These are phyloP conservation scores for Rhagonycha fulva DNA, from an alignment of 2,888 invertebrate genomes.

Conservation along the genomic window DNA sequence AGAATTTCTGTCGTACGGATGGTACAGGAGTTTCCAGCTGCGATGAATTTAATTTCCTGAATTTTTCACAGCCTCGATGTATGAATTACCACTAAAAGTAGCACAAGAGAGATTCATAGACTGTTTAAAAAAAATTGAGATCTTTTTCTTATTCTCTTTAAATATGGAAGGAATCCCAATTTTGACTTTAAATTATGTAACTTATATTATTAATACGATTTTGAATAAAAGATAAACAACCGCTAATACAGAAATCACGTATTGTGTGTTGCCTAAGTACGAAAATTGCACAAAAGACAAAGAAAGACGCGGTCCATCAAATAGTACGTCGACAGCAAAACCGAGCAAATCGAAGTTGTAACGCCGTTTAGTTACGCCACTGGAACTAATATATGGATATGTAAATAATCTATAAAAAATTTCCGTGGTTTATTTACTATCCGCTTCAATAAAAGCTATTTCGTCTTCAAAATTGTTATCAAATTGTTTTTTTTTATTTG, in stretches of 20 bases:
- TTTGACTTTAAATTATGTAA: too few species aligned
- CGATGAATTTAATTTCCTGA: too few species aligned
- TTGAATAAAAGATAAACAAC: too few species aligned
- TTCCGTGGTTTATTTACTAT: not conserved
- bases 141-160: too few species aligned
- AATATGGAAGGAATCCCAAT: too few species aligned
- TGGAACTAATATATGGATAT: not conserved
- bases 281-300: not conserved
- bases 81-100: too few species aligned
- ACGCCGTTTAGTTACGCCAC: not conserved
- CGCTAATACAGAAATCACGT: not conserved
- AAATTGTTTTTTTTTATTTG: not conserved
- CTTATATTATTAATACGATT: too few species aligned
- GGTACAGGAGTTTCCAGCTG: too few species aligned
- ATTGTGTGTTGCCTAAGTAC: not conserved
- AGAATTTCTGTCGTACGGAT: too few species aligned
- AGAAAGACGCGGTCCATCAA: not conserved
- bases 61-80: too few species aligned
- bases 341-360: not conserved
- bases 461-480: not conserved
- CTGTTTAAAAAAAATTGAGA: too few species aligned
- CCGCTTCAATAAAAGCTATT: not conserved
- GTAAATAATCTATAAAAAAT: not conserved
- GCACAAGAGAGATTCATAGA: too few species aligned
- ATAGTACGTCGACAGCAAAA: not conserved